phyloP scores from a whole-genome alignment of 2,797 vertebrate genomes.

The Distichodus sexfasciatus region DNA sequence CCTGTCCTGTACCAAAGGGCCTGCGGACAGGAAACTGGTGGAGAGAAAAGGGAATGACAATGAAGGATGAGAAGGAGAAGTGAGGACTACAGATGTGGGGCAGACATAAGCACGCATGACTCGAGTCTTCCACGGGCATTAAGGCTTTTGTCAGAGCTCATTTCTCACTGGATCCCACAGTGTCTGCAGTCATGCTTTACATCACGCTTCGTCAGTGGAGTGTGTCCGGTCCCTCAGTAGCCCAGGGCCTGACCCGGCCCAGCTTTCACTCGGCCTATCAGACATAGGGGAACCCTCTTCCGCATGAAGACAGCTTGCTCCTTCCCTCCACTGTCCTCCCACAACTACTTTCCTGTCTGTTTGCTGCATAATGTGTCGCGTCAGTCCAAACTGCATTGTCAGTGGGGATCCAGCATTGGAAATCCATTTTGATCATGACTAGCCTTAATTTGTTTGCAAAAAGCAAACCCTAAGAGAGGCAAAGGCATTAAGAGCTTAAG shows the following conservation, averaged over 20 bases:
- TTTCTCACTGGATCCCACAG: slow-evolving; percentile 4
- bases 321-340: background rate
- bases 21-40: background rate
- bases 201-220: slow-evolving; percentile 26
- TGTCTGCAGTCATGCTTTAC: slow-evolving; percentile 38
- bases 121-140: slow-evolving; percentile 30
- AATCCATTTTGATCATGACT: slow-evolving; percentile 7
- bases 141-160: slow-evolving; percentile 30
- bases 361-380: background rate
- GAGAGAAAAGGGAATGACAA: slow-evolving; percentile 52
- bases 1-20: slow-evolving; percentile 1
- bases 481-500: background rate
- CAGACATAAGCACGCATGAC: slow-evolving; percentile 5
- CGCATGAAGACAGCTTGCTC: background rate
- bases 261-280: slow-evolving; percentile 6
- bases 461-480: background rate
- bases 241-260: slow-evolving; percentile 10
- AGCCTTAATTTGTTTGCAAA: background rate
- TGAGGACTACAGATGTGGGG: slow-evolving; percentile 28
- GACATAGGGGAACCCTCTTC: too few relatives aligned
- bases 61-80: slow-evolving; percentile 42
- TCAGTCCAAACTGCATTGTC: background rate
- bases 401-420: background rate
- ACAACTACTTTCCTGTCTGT: background rate
- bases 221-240: slow-evolving; percentile 26